Conservation (phyloP, 2,113 vertebrate genomes). For the Scophthalmus maximus region DNA sequence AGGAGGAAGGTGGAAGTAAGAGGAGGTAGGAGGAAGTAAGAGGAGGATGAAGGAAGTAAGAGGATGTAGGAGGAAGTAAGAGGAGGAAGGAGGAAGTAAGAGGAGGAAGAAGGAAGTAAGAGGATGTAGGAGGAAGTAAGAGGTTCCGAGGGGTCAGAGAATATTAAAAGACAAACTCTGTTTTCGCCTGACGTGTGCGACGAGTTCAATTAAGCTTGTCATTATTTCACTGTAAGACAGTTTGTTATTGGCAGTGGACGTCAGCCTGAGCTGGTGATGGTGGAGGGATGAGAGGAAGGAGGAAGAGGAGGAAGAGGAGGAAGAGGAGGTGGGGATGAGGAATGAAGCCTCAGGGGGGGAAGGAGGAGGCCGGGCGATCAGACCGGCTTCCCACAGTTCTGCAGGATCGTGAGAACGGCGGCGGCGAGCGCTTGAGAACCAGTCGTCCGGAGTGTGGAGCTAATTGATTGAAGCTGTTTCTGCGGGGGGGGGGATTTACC, state of each 20-base stretch:
- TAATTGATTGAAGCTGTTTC: slow-evolving; percentile 84
- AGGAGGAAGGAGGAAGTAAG: too few relatives aligned
- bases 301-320: not conserved
- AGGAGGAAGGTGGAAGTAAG: too few relatives aligned
- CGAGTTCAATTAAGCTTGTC: not conserved
- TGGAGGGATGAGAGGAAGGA: not conserved
- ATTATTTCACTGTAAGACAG: not conserved
- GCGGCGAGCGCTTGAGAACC: slow-evolving; percentile 64
- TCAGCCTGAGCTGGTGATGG: not conserved
- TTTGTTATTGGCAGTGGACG: not conserved
- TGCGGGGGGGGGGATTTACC: slow-evolving; percentile 75
- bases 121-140: slow-evolving; percentile 26
- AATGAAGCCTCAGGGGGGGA: slow-evolving; percentile 30
- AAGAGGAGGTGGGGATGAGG: not conserved
- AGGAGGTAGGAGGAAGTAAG: too few relatives aligned
- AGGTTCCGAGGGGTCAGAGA: slow-evolving; percentile 5
- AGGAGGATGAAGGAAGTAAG: too few relatives aligned
- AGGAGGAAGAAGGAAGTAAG: slow-evolving; percentile 22
- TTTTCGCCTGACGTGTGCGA: not conserved
- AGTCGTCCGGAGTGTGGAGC: slow-evolving; percentile 71
- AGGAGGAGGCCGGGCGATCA: slow-evolving; percentile 27
- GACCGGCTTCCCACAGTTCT: slow-evolving; percentile 69
- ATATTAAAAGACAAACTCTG: not conserved
- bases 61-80: too few relatives aligned
- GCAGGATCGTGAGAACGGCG: slow-evolving; percentile 85